These are phyloP conservation scores for Epinotia brunnichana DNA, from an alignment of 2,888 invertebrate genomes.

Conservation along the genomic window DNA sequence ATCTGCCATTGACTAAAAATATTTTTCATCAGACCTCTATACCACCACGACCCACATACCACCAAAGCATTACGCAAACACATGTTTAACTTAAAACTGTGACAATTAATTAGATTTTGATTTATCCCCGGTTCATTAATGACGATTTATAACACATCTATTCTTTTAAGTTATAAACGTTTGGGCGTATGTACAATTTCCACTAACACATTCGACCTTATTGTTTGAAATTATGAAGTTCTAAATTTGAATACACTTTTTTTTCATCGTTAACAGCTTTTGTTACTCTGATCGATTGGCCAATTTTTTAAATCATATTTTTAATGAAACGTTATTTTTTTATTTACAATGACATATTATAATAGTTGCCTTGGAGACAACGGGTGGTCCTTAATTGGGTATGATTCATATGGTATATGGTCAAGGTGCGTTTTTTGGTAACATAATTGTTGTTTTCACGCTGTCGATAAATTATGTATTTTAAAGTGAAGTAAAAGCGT, in stretches of 20 bases:
- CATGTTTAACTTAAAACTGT: slow-evolving; percentile 48
- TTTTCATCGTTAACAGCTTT: slow-evolving; percentile 48
- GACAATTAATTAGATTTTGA: slow-evolving; percentile 56
- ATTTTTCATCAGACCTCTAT: not conserved
- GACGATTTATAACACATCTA: slow-evolving; percentile 44
- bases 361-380: slow-evolving; percentile 48
- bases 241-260: slow-evolving; percentile 38
- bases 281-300: slow-evolving; percentile 61
- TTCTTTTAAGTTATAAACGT: not conserved
- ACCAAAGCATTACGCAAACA: slow-evolving; percentile 15
- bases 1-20: not conserved
- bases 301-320: slow-evolving; percentile 52
- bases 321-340: slow-evolving; percentile 42
- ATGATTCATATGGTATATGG: slow-evolving; percentile 34
- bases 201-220: not conserved
- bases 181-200: not conserved
- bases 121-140: slow-evolving; percentile 53
- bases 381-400: slow-evolving; percentile 56
- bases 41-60: not conserved
- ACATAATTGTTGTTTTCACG: slow-evolving; percentile 43
- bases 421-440: slow-evolving; percentile 33
- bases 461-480: slow-evolving; percentile 33
- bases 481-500: slow-evolving; percentile 30
- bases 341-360: slow-evolving; percentile 55
- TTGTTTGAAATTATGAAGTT: slow-evolving; percentile 1